Evolutionary conservation across 2,113 vertebrate species (phyloP).

Genomic region (Sclerurus mexicanus): DNA sequence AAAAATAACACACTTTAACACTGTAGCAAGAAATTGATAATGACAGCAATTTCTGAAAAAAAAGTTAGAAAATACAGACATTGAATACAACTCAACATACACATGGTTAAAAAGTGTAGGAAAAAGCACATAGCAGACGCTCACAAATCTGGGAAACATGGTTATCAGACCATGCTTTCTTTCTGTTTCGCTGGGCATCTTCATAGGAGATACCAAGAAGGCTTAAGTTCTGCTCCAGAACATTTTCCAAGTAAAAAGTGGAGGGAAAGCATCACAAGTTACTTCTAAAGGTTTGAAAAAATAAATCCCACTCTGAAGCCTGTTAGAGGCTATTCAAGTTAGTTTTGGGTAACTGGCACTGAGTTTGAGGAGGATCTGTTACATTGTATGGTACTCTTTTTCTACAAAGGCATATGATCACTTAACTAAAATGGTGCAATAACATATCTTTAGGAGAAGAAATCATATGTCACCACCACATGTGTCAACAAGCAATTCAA

Average conservation of each 20-base stretch:
- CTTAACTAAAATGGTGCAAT: neutral
- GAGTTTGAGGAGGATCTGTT: neutral
- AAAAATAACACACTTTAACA: neutral
- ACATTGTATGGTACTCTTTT: neutral
- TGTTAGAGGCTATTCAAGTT: neutral
- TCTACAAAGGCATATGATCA: neutral
- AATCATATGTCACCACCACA: neutral
- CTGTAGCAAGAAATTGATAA: neutral
- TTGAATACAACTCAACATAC: neutral
- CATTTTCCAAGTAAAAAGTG: neutral
- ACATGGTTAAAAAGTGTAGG: neutral
- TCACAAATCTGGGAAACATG: neutral
- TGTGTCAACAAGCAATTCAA: neutral
- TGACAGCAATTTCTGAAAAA: neutral
- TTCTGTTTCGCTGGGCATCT: neutral
- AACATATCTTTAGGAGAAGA: neutral
- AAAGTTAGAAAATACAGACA: neutral
- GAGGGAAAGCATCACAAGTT: neutral
- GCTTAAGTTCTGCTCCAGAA: neutral
- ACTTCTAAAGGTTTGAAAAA: neutral
- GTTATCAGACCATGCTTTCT: neutral
- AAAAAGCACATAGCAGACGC: neutral
- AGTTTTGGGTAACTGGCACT: neutral
- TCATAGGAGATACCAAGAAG: neutral
- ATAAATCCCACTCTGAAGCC: neutral